Base-by-base conservation (phyloP, 2,888 invertebrate species). In the Epirrhoe tristata region DNA sequence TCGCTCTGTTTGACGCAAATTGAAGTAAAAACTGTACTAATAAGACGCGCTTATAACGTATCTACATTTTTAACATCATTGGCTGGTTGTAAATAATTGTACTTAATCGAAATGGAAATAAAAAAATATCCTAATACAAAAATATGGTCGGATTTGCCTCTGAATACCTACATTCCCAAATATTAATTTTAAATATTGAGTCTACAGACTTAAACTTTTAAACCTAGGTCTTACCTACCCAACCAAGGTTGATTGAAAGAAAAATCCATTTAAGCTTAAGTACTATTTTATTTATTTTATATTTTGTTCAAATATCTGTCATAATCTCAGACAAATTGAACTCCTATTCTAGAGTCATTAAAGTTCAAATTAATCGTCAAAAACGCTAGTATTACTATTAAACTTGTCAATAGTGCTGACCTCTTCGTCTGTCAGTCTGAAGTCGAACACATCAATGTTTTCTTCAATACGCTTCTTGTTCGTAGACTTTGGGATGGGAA, bases 391-490 rank as follows among this genome's bases (percentile, higher is more conserved):
- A 59, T 89, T 82, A 34, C 77, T 88, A 67, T 95, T 88, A 65
- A 92, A 95, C 6, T 87, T 82, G 70, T 93, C 94, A 60, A 95
- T 83, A 1, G 88, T 73, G 0, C 81, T 76, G 10, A 94, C 86
- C 68, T 95, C 95, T 10, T 94, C 90, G 0, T 88, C 77, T 0
- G 87, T 86, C 12, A 95, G 81, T 65, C 90, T 78, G 81, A 95
- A 95, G 81, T 95, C 94, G 65, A 95, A 95, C 1, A 95, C 82
- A 60, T 94, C 78, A 32, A 95, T 91, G 77, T 95, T 95, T 69
- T 94, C 86, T 50, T 82, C 78, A 4, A 95, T 89, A 46, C 95
- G 91, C 0, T 82, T 81, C 63, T 89, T 85, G 65, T 94, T 95
- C 0, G 91, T 88, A 0, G 95, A 94, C 80, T 95, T 95, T 0